phyloP scores from a whole-genome alignment of 2,888 invertebrate species.

The Scelioninae gen. 2 region DNA sequence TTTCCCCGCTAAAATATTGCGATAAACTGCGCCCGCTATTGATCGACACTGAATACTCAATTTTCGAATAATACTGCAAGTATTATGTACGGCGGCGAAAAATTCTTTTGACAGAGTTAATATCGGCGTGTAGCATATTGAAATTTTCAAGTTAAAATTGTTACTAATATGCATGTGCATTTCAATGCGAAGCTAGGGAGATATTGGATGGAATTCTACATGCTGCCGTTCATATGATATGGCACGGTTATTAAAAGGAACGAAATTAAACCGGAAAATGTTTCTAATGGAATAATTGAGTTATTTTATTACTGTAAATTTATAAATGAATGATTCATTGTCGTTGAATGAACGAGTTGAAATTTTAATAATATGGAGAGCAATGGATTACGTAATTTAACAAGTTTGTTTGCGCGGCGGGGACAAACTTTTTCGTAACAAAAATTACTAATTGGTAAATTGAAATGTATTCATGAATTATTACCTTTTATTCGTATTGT shows the following conservation, averaged over 20 bases:
- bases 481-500: too few relatives aligned
- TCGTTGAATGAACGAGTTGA: too few relatives aligned
- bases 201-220: conserved; percentile 30
- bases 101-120: conserved; percentile 37
- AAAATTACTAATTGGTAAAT: too few relatives aligned
- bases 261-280: background rate
- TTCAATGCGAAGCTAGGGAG: conserved; percentile 2
- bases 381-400: too few relatives aligned
- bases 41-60: conserved; percentile 41
- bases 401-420: too few relatives aligned
- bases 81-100: conserved; percentile 26
- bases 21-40: conserved; percentile 34
- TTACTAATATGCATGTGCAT: conserved; percentile 47
- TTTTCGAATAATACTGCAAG: conserved; percentile 41
- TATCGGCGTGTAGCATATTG: conserved; percentile 27
- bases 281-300: conserved; percentile 13
- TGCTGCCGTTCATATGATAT: conserved; percentile 18
- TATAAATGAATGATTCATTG: conserved; percentile 3
- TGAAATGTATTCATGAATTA: too few relatives aligned
- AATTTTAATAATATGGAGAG: too few relatives aligned
- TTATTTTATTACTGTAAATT: conserved; percentile 3
- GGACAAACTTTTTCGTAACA: too few relatives aligned
- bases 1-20: conserved; percentile 40
- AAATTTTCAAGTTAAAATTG: conserved; percentile 41
- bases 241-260: conserved; percentile 5